These are phyloP conservation scores for human (Homo sapiens) DNA, from an alignment of 2,113 vertebrate genomes.

Conservation along the genomic window GRCh38 chr13:34957001-34957500, in stretches of 20 bases:
- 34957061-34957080: too few relatives aligned
- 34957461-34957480: not conserved
- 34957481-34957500: not conserved
- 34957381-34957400: not conserved
- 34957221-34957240: not conserved
- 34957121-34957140: not conserved
- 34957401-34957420: slow-evolving; percentile 12
- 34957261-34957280: not conserved
- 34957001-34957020: not conserved
- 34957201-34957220: not conserved
- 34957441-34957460: not conserved
- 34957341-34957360: not conserved
- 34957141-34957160: not conserved
- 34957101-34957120: not conserved
- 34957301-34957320: not conserved
- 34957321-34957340: not conserved
- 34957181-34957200: not conserved
- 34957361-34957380: not conserved
- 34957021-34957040: too few relatives aligned
- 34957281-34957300: not conserved
- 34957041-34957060: too few relatives aligned
- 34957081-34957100: not conserved
- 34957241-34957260: not conserved
- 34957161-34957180: not conserved
- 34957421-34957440: not conserved